Conservation (phyloP, 2,113 vertebrate species). For the Chascanopsetta lugubris region DNA sequence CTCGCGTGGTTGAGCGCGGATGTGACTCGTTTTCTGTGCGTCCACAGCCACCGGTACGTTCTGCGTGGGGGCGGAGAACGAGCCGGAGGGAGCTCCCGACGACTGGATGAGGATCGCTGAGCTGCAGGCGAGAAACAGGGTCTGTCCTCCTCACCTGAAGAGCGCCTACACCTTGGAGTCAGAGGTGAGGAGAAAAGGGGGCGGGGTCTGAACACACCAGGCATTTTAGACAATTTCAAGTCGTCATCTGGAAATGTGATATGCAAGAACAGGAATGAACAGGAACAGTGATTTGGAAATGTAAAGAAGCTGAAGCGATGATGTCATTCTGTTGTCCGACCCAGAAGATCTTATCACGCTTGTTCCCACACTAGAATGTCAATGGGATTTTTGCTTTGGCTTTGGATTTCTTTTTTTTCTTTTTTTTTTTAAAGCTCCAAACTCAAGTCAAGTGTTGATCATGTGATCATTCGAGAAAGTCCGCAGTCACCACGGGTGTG, state of each 20-base stretch:
- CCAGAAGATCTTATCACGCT: no score
- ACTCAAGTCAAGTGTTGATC: no score
- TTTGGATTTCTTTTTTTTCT: no score
- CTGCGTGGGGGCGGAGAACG: conserved; percentile 83
- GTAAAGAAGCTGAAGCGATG: neutral
- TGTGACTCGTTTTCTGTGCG: neutral
- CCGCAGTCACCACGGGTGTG: no score
- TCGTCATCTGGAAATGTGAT: no score
- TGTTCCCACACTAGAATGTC: no score
- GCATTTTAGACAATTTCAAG: neutral
- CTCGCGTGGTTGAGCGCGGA: neutral
- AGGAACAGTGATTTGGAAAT: neutral
- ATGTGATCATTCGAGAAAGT: no score
- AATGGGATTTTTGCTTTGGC: no score
- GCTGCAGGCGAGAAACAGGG: conserved; percentile 88
- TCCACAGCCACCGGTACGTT: conserved; percentile 81
- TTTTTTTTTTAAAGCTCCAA: no score
- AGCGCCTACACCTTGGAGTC: conserved; percentile 92
- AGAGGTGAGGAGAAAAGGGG: conserved; percentile 76
- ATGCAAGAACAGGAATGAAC: no score
- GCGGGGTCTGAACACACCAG: neutral
- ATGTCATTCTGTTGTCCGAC: no score
- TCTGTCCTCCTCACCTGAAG: conserved; percentile 89
- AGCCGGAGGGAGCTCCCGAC: conserved; percentile 85
- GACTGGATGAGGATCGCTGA: conserved; percentile 94